Conservation (phyloP, 2,797 vertebrate species). For the Prionace glauca region DNA sequence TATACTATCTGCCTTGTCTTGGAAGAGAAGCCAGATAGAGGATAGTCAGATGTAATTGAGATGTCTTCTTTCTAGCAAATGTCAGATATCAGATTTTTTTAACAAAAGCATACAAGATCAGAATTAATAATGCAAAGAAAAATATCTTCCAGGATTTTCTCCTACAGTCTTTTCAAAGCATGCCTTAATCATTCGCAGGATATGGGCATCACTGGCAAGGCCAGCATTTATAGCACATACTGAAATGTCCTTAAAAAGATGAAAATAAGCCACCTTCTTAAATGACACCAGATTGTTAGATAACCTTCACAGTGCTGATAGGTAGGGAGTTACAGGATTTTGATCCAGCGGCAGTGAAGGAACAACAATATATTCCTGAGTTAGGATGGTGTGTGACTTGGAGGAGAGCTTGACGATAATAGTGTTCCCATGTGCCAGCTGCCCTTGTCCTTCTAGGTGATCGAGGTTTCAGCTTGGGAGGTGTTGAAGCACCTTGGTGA, state of each 20-base stretch:
- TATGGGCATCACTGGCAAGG: background rate
- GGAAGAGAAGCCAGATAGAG: background rate
- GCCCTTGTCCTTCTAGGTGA: background rate
- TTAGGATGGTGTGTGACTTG: background rate
- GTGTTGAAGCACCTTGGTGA: background rate
- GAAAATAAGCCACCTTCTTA: background rate
- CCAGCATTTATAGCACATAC: background rate
- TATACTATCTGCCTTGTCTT: background rate
- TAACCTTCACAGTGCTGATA: background rate
- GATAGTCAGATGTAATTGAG: background rate
- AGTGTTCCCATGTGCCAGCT: background rate
- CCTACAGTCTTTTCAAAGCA: background rate
- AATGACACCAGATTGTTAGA: background rate
- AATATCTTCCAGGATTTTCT: background rate
- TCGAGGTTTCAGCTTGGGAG: background rate
- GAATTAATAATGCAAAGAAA: background rate
- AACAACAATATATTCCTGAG: background rate
- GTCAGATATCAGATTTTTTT: background rate
- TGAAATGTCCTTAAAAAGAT: background rate
- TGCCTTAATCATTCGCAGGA: background rate
- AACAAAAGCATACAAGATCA: background rate
- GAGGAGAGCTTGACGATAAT: background rate
- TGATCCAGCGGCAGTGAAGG: background rate
- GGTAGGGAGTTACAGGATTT: background rate
- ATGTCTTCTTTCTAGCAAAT: background rate